Conservation (phyloP, 1,140 invertebrate species). For the Papilio polytes region DNA sequence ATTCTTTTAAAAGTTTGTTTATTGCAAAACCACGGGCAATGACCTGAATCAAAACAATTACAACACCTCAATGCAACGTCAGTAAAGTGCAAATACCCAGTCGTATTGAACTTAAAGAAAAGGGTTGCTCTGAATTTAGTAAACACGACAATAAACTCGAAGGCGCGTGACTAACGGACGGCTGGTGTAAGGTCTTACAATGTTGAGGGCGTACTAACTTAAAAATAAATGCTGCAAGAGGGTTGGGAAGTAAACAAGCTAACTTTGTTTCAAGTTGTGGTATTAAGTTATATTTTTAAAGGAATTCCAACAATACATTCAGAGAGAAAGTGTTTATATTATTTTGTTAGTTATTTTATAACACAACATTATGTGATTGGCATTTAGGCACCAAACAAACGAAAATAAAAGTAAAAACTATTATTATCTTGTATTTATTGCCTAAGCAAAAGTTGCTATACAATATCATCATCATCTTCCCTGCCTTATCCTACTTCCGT, state of each 20-base stretch:
- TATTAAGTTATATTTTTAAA: conserved; percentile 34
- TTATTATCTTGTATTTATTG: no score
- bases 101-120: conserved; percentile 36
- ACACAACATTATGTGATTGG: no score
- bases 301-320: conserved; percentile 10
- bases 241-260: conserved; percentile 39
- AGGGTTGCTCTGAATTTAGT: conserved; percentile 48
- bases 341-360: no score
- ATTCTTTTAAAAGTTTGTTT: neutral
- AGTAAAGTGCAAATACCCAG: neutral
- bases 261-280: conserved; percentile 10
- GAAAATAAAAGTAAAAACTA: no score
- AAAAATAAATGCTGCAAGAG: conserved; percentile 51
- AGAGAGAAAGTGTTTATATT: neutral
- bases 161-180: conserved; percentile 53
- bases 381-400: no score
- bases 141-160: conserved; percentile 55
- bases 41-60: conserved; percentile 7
- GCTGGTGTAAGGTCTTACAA: conserved; percentile 38
- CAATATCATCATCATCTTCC: no score
- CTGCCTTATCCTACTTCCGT: no score
- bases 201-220: conserved; percentile 45
- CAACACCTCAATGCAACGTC: neutral
- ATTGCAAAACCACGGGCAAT: neutral
- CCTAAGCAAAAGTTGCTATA: no score